Evolutionary conservation across 2,888 invertebrate genomes (phyloP).

Genomic region (Hyppa rectilinea): DNA sequence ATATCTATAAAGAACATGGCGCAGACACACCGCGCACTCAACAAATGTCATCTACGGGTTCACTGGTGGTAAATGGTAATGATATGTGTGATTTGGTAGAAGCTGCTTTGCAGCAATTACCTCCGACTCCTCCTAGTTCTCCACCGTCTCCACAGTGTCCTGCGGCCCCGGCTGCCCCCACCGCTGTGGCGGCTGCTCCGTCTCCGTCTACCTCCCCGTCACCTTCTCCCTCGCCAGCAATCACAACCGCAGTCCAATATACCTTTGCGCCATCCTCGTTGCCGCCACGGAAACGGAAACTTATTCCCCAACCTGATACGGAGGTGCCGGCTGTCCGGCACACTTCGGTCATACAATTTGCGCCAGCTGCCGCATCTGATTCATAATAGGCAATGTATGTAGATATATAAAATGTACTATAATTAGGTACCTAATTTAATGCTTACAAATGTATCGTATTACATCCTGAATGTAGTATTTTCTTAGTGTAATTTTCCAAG

Average conservation of each 20-base stretch:
- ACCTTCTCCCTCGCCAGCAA: slow-evolving; percentile 81
- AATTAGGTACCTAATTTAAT: slow-evolving; percentile 14
- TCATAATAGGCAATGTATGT: slow-evolving; percentile 71
- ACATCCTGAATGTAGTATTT: slow-evolving; percentile 52
- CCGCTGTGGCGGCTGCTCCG: slow-evolving; percentile 70
- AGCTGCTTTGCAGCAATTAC: slow-evolving; percentile 87
- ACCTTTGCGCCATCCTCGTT: slow-evolving; percentile 74
- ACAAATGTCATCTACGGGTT: slow-evolving; percentile 76
- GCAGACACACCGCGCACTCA: slow-evolving; percentile 88
- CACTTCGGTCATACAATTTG: slow-evolving; percentile 96
- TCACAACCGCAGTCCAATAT: slow-evolving; percentile 74
- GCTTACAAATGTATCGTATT: slow-evolving; percentile 39
- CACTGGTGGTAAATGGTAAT: slow-evolving; percentile 79
- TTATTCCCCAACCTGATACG: slow-evolving; percentile 92
- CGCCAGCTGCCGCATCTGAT: slow-evolving; percentile 92
- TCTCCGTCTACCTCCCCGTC: slow-evolving; percentile 81
- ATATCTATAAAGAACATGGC: slow-evolving; percentile 92
- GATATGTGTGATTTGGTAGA: slow-evolving; percentile 87
- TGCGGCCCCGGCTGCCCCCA: slow-evolving; percentile 77
- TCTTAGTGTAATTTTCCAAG: slow-evolving; percentile 67
- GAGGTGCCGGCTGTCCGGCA: slow-evolving; percentile 84
- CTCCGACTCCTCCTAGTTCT: slow-evolving; percentile 91
- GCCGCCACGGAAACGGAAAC: slow-evolving; percentile 95
- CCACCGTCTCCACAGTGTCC: slow-evolving; percentile 88
- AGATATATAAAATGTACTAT: slow-evolving; percentile 7